These are phyloP conservation scores for Pipa parva DNA, from an alignment of 2,113 vertebrate genomes.

Conservation along the genomic window DNA sequence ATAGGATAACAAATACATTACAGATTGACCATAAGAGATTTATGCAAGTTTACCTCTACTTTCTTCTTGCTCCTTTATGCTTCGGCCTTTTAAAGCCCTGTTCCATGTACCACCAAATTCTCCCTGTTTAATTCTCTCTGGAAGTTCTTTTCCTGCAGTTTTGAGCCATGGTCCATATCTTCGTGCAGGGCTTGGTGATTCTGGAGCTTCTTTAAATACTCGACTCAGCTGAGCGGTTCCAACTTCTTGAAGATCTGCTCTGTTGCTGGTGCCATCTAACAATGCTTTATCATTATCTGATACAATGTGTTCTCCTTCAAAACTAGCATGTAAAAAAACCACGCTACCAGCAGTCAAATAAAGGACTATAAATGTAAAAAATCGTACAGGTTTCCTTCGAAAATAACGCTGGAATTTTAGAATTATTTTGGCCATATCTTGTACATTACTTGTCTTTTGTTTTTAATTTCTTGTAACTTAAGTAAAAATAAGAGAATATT, in stretches of 20 bases:
- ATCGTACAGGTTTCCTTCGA: constrained; percentile 81
- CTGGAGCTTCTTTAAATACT: constrained; percentile 60
- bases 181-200: constrained; percentile 50
- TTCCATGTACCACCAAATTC: constrained; percentile 72
- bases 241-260: constrained; percentile 59
- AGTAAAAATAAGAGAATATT: background rate
- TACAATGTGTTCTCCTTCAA: constrained; percentile 63
- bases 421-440: constrained; percentile 84
- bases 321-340: constrained; percentile 84
- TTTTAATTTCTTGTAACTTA: constrained; percentile 14
- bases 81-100: constrained; percentile 69
- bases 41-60: constrained; percentile 74
- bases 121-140: constrained; percentile 52
- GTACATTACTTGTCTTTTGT: constrained; percentile 54
- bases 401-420: constrained; percentile 89
- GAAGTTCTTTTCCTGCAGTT: constrained; percentile 54
- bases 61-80: constrained; percentile 76
- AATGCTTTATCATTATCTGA: constrained; percentile 47
- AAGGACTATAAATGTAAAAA: constrained; percentile 87
- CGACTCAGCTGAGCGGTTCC: constrained; percentile 62
- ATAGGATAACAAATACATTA: too few species aligned
- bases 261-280: constrained; percentile 42
- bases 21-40: background rate
- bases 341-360: constrained; percentile 89
- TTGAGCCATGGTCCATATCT: constrained; percentile 78